Conservation (phyloP, 2,797 vertebrate genomes). For the Takifugu ocellatus region DNA sequence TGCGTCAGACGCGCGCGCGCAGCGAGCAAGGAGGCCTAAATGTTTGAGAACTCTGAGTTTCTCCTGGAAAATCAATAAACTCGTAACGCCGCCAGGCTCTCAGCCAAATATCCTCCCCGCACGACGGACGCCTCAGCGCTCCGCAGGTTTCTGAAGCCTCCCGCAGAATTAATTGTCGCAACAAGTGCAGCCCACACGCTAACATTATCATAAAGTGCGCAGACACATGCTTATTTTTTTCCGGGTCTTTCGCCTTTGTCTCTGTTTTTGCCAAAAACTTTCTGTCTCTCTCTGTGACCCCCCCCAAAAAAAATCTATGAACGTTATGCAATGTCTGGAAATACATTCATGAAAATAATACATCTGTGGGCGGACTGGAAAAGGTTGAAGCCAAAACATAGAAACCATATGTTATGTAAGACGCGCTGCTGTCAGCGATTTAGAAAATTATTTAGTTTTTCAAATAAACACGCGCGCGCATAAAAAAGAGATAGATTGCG, state of each 20-base stretch:
- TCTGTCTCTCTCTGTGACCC: constrained; percentile 36
- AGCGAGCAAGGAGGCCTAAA: not conserved
- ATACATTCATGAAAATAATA: constrained; percentile 68
- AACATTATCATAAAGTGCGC: constrained; percentile 3
- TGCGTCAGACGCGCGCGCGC: constrained; percentile 2
- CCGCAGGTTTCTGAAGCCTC: constrained; percentile 11
- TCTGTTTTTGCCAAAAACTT: constrained; percentile 10
- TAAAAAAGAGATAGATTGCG: not conserved
- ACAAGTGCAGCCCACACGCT: constrained; percentile 14
- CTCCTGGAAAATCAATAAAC: not conserved
- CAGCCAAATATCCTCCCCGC: constrained; percentile 12
- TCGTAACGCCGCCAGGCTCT: constrained; percentile 7
- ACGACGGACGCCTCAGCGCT: constrained; percentile 30
- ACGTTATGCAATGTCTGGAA: constrained; percentile 63
- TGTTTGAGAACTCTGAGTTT: constrained; percentile 26
- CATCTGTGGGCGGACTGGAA: constrained; percentile 67
- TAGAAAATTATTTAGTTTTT: constrained; percentile 17
- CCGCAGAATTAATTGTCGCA: constrained; percentile 5
- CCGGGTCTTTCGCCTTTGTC: not conserved
- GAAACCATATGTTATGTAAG: constrained; percentile 57
- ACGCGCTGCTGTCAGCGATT: constrained; percentile 31
- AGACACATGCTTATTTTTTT: not conserved
- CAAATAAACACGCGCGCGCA: not conserved
- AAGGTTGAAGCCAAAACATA: constrained; percentile 42
- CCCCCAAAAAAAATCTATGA: constrained; percentile 40